Base-by-base conservation (phyloP, 1,140 invertebrate species). In the Zaprionus davidi region DNA sequence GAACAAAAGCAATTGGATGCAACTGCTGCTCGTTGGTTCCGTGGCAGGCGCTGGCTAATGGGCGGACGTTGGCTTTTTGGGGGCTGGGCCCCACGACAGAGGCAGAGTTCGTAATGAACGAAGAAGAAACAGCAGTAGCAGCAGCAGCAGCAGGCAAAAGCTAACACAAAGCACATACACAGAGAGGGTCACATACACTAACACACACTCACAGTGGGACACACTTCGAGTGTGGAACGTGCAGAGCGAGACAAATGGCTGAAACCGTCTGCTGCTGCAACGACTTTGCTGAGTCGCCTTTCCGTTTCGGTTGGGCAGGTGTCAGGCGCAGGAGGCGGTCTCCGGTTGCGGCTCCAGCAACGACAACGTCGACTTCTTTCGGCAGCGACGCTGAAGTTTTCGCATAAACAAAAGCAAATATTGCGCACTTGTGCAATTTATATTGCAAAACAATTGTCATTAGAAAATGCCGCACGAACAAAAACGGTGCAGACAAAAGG, bases 371-470 rank as follows among this genome's bases (percentile, higher is more conserved):
- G 24, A 56, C 5, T 13, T 20, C 58, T 44, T n/a, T n/a, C 24
- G 28, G 20, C 67, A 62, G 82, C 80, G 64, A 69, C 79, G 84
- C 71, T 90, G 72, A 85, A 90, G 85, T 88, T 88, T 88, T 88
- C 84, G 85, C 85, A 90, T 90, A 90, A 90, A 90, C 85, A 90
- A 90, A 90, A 82, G 85, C 90, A 91, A 91, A 91, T 91, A 91
- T 91, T 91, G 90, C 81, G 90, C 90, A 91, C 90, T 91, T 91
- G 90, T 91, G 90, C 90, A 91, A 90, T 91, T 91, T 91, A 91
- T 91, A 91, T 90, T 86, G 82, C 90, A 91, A 91, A 91, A 90
- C 90, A 91, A 91, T 91, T 91, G 90, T 91, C 90, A 91, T 91
- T 91, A 91, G 88, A 91, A 88, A 91, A 91, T 91, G 88, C 76